These are phyloP conservation scores for Mayetiola destructor DNA, from an alignment of 2,888 invertebrate species.

Conservation along the genomic window DNA sequence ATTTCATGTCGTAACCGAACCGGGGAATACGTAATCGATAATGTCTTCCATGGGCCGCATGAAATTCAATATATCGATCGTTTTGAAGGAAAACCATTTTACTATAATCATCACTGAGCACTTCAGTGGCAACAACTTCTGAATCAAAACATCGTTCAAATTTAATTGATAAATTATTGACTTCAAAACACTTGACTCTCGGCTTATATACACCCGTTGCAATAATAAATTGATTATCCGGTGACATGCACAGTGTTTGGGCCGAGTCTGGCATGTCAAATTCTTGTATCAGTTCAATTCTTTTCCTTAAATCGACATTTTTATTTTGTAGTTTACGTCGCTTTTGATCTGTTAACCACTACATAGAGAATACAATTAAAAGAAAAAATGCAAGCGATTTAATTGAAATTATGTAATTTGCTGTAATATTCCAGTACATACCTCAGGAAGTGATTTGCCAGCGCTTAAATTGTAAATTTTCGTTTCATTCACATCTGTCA, in stretches of 20 bases:
- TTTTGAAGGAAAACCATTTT: conserved; percentile 74
- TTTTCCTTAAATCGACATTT: conserved; percentile 74
- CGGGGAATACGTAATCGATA: conserved; percentile 83
- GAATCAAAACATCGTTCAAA: conserved; percentile 97
- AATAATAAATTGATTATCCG: conserved; percentile 83
- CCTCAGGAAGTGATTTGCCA: conserved; percentile 93
- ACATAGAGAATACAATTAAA: conserved; percentile 10
- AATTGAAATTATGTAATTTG: background rate
- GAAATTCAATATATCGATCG: conserved; percentile 89
- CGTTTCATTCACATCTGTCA: conserved; percentile 84
- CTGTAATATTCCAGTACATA: conserved; percentile 38
- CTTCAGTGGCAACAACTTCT: conserved; percentile 85
- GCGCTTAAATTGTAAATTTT: conserved; percentile 96
- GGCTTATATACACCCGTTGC: conserved; percentile 95
- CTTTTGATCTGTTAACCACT: conserved; percentile 82
- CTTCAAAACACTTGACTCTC: conserved; percentile 88
- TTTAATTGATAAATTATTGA: conserved; percentile 87
- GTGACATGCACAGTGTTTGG: conserved; percentile 66
- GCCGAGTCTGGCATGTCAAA: conserved; percentile 98
- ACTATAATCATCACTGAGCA: conserved; percentile 88
- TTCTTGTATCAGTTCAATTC: conserved; percentile 95
- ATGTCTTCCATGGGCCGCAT: conserved; percentile 84
- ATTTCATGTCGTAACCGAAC: conserved; percentile 87
- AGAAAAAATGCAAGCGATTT: background rate
- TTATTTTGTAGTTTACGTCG: conserved; percentile 68